Conservation (phyloP, 2,797 vertebrate genomes). For the Sarcophilus harrisii region DNA sequence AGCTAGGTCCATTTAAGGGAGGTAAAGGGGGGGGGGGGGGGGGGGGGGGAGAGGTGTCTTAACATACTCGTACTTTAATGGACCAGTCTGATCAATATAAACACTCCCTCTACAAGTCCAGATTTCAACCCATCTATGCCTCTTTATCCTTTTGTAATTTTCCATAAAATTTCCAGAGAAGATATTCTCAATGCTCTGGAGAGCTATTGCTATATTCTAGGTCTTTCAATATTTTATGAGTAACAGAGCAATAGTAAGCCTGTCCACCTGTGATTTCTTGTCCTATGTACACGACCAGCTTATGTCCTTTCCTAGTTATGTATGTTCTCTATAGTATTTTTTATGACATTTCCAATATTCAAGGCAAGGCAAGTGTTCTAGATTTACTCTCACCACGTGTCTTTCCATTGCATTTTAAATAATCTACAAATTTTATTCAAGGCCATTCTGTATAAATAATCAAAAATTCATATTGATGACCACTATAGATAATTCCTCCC, state of each 20-base stretch:
- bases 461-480: not conserved
- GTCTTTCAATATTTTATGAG: not conserved
- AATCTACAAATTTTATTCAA: not conserved
- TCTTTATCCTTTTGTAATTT: not conserved
- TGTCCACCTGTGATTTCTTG: not conserved
- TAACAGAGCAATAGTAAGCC: not conserved
- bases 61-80: not conserved
- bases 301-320: not conserved
- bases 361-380: not conserved
- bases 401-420: not conserved
- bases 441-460: not conserved
- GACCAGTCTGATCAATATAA: not conserved
- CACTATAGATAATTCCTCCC: not conserved
- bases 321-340: not conserved
- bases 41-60: too few species aligned
- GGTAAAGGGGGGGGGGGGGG: not conserved
- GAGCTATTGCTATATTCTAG: not conserved
- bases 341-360: not conserved
- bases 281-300: not conserved
- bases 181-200: not conserved
- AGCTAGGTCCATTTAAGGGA: constrained; percentile 43
- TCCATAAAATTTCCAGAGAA: not conserved
- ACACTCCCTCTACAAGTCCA: not conserved
- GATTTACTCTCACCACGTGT: not conserved
- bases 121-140: not conserved